phyloP scores from a whole-genome alignment of 2,888 invertebrate species.

The Trypoxylon attenuatum region DNA sequence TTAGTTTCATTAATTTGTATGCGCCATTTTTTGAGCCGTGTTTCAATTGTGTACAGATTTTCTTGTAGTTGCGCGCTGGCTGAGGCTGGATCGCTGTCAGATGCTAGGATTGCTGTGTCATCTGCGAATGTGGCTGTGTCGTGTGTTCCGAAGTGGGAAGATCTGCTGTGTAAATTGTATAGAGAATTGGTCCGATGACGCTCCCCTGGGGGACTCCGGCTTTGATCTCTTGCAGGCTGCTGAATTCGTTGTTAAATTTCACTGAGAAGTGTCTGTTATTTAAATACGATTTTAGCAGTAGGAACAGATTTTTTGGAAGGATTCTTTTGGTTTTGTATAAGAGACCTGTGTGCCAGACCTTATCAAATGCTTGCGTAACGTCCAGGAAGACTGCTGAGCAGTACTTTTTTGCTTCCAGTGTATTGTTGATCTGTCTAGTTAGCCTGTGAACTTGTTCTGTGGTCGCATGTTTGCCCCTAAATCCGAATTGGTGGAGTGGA shows the following conservation, averaged over 20 bases:
- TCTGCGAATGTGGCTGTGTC: not conserved
- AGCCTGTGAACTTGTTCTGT: not conserved
- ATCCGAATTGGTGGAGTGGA: constrained; percentile 3
- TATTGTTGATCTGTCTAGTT: not conserved
- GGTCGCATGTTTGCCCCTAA: not conserved
- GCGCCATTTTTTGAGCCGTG: not conserved
- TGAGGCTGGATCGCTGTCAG: not conserved
- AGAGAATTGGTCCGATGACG: not conserved
- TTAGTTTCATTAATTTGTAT: not conserved
- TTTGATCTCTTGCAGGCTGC: not conserved
- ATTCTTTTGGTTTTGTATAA: not conserved
- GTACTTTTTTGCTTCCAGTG: not conserved
- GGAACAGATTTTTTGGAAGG: not conserved
- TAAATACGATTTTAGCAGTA: constrained; percentile 1
- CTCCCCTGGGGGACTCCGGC: constrained; percentile 6
- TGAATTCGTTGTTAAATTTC: not conserved
- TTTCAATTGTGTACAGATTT: not conserved
- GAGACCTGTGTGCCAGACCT: not conserved
- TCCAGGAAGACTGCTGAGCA: constrained; percentile 7
- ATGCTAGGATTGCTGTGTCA: constrained; percentile 1
- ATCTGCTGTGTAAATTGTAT: not conserved
- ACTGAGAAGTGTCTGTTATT: not conserved
- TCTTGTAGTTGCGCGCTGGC: not conserved
- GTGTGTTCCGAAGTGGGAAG: not conserved
- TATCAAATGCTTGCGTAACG: constrained; percentile 3